Base-by-base conservation (phyloP, 2,888 invertebrate genomes). In the Podotricha telesiphe region DNA sequence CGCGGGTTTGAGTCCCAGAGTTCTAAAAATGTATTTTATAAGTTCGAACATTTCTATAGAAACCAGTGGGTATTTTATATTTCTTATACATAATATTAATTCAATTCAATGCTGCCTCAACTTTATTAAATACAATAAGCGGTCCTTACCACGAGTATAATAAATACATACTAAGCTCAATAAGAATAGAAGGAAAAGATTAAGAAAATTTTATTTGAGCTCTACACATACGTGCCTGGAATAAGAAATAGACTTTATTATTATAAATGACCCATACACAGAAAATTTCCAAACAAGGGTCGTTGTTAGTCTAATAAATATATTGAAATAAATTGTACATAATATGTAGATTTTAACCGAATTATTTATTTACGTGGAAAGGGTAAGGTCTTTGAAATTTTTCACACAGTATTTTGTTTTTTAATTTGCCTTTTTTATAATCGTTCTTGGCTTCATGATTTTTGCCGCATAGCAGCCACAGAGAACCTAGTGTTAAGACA, bases 121-220 rank as follows among this genome's bases (percentile, higher is more conserved):
- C 20, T 42, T 20, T 58, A 19, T 42, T 19, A n/a, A 58, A 42
- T 40, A 58, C 19, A 58, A 58, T 45, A 59, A 59, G 58, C 10
- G 42, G 40, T 22, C 22, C 45, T 22, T 45, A 45, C 42, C 22
- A 45, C 11, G 6, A n/a, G 10, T 42, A 22, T 40, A 59, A 58
- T 58, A 58, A 58, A 22, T 58, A 58, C 58, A 58, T 20, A 58
- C 11, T 59, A 45, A 59, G n/a, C 22, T 11, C 15, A 22, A 59
- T 17, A 42, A 13, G 42, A 22, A n/a, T 42, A 42, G 20, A 8
- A n/a, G n/a, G n/a, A 59, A 58, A 59, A 59, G 42, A 59, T 59
- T 59, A 45, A n/a, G 59, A 45, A 59, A 45, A 42, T 45, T n/a
- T 22, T 42, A 59, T 45, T 45, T 45, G 22, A 59, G 22, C 42